Evolutionary conservation across 1,140 invertebrate species (phyloP).

Genomic region (Thaumatotibia leucotreta): DNA sequence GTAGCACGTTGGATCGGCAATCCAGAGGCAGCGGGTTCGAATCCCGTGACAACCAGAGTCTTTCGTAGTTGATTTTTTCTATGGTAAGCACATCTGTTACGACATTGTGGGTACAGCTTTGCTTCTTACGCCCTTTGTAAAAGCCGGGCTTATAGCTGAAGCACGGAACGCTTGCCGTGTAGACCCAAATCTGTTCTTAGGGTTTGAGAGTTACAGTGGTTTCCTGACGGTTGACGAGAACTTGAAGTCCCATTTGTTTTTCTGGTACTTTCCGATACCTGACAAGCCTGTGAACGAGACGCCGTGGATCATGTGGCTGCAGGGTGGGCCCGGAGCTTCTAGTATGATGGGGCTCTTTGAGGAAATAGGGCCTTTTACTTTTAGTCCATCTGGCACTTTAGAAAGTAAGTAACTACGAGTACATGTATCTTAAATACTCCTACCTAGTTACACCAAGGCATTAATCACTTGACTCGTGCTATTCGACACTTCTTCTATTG

Average conservation of each 20-base stretch:
- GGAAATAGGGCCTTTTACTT: slow-evolving; percentile 86
- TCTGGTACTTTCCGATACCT: slow-evolving; percentile 82
- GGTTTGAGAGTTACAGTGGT: slow-evolving; percentile 76
- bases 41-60: no score
- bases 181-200: slow-evolving; percentile 42
- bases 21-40: no score
- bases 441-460: not conserved
- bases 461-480: no score
- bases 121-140: slow-evolving; percentile 80
- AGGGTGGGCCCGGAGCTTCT: slow-evolving; percentile 88
- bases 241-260: slow-evolving; percentile 81
- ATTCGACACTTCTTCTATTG: no score
- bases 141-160: slow-evolving; percentile 66
- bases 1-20: no score
- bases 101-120: slow-evolving; percentile 80
- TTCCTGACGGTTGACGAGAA: slow-evolving; percentile 80
- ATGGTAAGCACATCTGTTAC: no score
- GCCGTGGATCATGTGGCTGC: slow-evolving; percentile 85
- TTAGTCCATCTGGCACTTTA: slow-evolving; percentile 71
- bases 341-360: slow-evolving; percentile 88
- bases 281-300: slow-evolving; percentile 65
- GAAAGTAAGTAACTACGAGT: slow-evolving; percentile 53
- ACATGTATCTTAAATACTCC: not conserved
- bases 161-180: slow-evolving; percentile 45
- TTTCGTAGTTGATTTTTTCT: slow-evolving; percentile 70